Conservation (phyloP, 2,888 invertebrate genomes). For the Chloroclysta siterata region DNA sequence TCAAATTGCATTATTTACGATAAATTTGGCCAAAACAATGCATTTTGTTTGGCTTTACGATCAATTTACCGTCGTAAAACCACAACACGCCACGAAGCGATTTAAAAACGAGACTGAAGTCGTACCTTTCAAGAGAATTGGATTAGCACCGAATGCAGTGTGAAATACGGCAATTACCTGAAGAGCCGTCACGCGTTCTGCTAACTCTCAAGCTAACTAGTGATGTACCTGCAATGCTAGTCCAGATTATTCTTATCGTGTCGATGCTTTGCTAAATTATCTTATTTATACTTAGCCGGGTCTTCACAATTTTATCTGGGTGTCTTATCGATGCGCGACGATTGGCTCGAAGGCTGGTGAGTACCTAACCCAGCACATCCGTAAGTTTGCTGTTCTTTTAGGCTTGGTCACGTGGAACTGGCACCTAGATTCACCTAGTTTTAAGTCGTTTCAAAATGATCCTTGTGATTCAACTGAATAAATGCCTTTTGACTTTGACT, state of each 20-base stretch:
- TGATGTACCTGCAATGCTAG: conserved; percentile 33
- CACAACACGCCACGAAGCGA: neutral
- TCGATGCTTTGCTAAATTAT: no score
- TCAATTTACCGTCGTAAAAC: neutral
- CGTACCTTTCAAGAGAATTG: conserved; percentile 47
- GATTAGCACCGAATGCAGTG: conserved; percentile 54
- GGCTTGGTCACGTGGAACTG: no score
- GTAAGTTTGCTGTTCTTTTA: no score
- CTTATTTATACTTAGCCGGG: no score
- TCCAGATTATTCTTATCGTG: neutral
- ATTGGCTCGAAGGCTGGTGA: no score
- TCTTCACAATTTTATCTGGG: no score
- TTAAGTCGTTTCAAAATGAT: no score
- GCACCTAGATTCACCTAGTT: no score
- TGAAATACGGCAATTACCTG: conserved; percentile 79
- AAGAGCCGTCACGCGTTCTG: conserved; percentile 73
- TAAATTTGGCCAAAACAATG: neutral
- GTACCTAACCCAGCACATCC: no score
- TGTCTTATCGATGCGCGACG: no score
- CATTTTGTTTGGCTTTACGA: neutral
- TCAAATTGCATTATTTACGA: neutral
- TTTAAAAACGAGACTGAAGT: conserved; percentile 17
- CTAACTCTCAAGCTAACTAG: conserved; percentile 60
- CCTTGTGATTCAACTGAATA: no score
- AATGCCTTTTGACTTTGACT: no score